Evolutionary conservation across 2,113 vertebrate species (phyloP).

Genomic region (Morone saxatilis): DNA sequence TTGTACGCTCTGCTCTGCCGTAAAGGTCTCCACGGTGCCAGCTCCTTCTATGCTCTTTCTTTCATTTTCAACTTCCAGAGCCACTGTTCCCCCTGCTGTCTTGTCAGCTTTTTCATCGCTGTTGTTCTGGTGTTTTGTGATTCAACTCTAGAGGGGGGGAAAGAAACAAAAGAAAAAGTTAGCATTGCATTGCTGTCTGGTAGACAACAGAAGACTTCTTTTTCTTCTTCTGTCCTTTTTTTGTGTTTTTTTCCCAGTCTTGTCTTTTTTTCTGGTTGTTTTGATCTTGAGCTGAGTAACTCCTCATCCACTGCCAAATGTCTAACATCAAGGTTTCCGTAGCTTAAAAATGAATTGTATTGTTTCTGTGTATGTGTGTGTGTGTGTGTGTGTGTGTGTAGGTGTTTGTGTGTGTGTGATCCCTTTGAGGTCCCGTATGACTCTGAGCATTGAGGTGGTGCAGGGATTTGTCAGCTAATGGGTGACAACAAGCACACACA

Average conservation of each 20-base stretch:
- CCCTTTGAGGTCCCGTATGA: constrained; percentile 58
- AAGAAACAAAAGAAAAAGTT: constrained; percentile 62
- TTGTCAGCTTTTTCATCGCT: constrained; percentile 64
- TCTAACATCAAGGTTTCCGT: constrained; percentile 67
- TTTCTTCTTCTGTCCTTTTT: constrained; percentile 57
- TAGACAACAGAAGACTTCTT: constrained; percentile 52
- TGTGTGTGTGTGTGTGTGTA: constrained; percentile 16
- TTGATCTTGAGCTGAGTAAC: constrained; percentile 73
- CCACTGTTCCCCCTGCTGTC: constrained; percentile 43
- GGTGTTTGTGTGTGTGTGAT: constrained; percentile 25
- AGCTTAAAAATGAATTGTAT: constrained; percentile 72
- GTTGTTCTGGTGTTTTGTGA: constrained; percentile 66
- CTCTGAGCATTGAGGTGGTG: constrained; percentile 55
- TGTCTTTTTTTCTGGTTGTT: constrained; percentile 51
- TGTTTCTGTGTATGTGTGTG: constrained; percentile 40
- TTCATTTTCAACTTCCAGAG: constrained; percentile 48
- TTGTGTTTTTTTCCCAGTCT: constrained; percentile 17
- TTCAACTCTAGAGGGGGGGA: constrained; percentile 56
- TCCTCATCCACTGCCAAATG: constrained; percentile 68
- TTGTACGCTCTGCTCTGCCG: constrained; percentile 39
- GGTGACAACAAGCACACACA: constrained; percentile 56
- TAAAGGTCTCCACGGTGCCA: constrained; percentile 50
- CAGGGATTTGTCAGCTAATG: constrained; percentile 72
- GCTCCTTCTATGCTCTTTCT: constrained; percentile 49
- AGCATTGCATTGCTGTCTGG: constrained; percentile 43